Conservation (phyloP, 2,113 vertebrate genomes). For the Gambusia holbrooki region DNA sequence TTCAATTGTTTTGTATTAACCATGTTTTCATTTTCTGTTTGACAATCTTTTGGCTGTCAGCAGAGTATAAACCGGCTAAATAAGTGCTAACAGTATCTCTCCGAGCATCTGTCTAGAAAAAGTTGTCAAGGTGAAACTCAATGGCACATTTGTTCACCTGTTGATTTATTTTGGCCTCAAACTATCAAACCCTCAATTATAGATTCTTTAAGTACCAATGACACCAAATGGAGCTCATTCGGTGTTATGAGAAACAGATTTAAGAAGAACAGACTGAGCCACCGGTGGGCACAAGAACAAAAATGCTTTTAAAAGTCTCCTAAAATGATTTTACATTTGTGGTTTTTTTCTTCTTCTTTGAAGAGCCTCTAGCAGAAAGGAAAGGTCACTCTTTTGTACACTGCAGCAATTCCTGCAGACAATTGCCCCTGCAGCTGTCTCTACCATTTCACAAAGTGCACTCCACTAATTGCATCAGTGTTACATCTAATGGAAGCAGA, state of each 20-base stretch:
- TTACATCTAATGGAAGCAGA: constrained; percentile 30
- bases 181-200: not conserved
- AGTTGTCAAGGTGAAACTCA: not conserved
- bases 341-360: not conserved
- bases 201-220: not conserved
- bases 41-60: not conserved
- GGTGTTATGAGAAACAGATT: not conserved
- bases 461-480: constrained; percentile 24
- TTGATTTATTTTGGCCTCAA: constrained; percentile 18
- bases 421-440: constrained; percentile 7
- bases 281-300: not conserved
- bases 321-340: not conserved
- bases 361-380: constrained; percentile 3
- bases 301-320: constrained; percentile 15
- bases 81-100: not conserved
- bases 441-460: constrained; percentile 22
- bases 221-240: constrained; percentile 21
- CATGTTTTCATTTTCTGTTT: not conserved
- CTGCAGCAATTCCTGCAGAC: not conserved
- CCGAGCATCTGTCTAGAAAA: not conserved
- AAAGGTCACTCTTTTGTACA: constrained; percentile 10
- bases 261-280: not conserved
- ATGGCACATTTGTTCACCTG: constrained; percentile 11
- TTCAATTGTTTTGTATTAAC: not conserved
- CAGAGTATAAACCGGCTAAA: not conserved